Base-by-base conservation (phyloP, 2,888 invertebrate species). In the Coenonympha glycerion region DNA sequence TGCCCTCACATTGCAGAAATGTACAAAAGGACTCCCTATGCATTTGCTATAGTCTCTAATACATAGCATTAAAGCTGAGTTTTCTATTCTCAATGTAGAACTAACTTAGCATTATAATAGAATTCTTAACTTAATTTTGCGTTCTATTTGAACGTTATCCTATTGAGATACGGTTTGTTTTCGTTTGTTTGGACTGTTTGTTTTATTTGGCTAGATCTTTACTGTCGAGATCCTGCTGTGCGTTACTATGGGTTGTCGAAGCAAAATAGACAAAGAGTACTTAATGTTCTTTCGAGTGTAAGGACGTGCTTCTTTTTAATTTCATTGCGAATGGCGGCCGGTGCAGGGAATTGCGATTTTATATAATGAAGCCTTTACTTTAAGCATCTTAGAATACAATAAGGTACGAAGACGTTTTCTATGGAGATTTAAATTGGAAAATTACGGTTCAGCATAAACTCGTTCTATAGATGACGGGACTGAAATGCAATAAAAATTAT, bases 211-310 rank as follows among this genome's bases (percentile, higher is more conserved):
- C 63, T 53, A 68, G 71, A 70, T 69, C 73, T 73, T 73, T 78
- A 75, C 76, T 71, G 72, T 64, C 63, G 64, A 69, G 73, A 70
- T 76, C 77, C 76, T 73, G 71, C 68, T 71, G 75, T 61, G 64
- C 71, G 70, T 68, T 79, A 77, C 80, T 75, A 79, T 68, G 78
- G 76, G 73, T 74, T 76, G 74, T 79, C 76, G 73, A 76, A 74
- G 65, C 71, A 80, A 83, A 83, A 83, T 77, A 79, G 73, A 74
- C 66, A 70, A 79, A 79, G 69, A 74, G 63, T 63, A 62, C 60
- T 61, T 79, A 74, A 78, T 79, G 80, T 78, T 76, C 77, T 72
- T 78, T 75, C 69, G 73, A 79, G 75, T 74, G 73, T 72, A 70
- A 71, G 71, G 67, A 64, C 57, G 64, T 64, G 66, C 65, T 66